Conservation (phyloP, 2,888 invertebrate genomes). For the Notodonta ziczac region DNA sequence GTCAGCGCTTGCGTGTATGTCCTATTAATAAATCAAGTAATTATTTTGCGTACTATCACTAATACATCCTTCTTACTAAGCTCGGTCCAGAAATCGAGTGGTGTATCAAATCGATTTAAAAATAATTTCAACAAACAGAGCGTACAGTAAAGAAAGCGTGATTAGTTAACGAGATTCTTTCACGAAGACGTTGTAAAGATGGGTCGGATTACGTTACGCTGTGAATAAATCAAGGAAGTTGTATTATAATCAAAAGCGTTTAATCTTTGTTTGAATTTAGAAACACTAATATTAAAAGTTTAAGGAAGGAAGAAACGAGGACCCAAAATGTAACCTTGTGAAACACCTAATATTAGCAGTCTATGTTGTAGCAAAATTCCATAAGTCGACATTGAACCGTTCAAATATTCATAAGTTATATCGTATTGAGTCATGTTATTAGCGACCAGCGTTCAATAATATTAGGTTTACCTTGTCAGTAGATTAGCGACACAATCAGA, state of each 20-base stretch:
- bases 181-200: conserved; percentile 24
- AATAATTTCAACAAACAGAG: conserved; percentile 34
- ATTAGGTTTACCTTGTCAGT: conserved; percentile 29
- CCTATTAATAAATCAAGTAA: conserved; percentile 21
- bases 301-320: neutral
- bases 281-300: neutral
- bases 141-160: conserved; percentile 29
- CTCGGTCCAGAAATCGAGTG: conserved; percentile 31
- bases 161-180: conserved; percentile 30
- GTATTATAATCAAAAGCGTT: neutral
- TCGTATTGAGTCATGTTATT: conserved; percentile 22
- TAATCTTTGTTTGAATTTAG: neutral
- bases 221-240: conserved; percentile 1
- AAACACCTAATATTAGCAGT: neutral
- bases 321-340: neutral
- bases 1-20: conserved; percentile 7
- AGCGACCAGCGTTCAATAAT: conserved; percentile 17
- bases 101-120: conserved; percentile 31
- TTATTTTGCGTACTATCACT: conserved; percentile 12
- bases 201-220: conserved; percentile 6
- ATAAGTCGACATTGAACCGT: neutral
- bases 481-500: conserved; percentile 31
- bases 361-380: neutral
- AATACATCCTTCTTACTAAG: conserved; percentile 16
- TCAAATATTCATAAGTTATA: neutral